Conservation (phyloP, 2,888 invertebrate genomes). For the Calameuta pallipes region DNA sequence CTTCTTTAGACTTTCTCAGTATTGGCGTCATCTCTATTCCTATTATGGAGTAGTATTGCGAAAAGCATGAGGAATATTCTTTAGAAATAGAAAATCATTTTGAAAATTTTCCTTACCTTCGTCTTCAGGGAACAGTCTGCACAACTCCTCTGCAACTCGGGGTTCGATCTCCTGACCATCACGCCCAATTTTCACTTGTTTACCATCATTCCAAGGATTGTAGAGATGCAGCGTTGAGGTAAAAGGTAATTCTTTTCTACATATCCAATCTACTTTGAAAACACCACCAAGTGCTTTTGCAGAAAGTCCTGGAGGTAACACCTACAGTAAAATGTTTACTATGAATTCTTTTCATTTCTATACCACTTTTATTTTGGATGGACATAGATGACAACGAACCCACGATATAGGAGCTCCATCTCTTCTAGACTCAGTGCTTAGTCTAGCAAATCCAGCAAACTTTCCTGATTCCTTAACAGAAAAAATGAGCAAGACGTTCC, state of each 20-base stretch:
- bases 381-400: slow-evolving; percentile 67
- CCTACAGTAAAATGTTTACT: slow-evolving; percentile 38
- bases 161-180: slow-evolving; percentile 99
- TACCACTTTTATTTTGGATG: not conserved
- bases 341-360: not conserved
- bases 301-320: slow-evolving; percentile 91
- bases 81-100: not conserved
- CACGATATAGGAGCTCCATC: slow-evolving; percentile 92
- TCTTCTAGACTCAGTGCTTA: slow-evolving; percentile 88
- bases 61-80: not conserved
- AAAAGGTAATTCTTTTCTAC: slow-evolving; percentile 93
- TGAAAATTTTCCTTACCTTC: slow-evolving; percentile 68
- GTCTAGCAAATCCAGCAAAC: slow-evolving; percentile 93
- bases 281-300: slow-evolving; percentile 95
- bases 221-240: slow-evolving; percentile 91
- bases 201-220: slow-evolving; percentile 98
- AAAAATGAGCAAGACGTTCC: slow-evolving; percentile 95
- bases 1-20: slow-evolving; percentile 85
- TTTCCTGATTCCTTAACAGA: slow-evolving; percentile 98
- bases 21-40: slow-evolving; percentile 88
- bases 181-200: slow-evolving; percentile 98
- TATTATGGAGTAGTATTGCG: slow-evolving; percentile 19
- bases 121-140: slow-evolving; percentile 93
- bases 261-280: slow-evolving; percentile 97
- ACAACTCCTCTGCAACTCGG: slow-evolving; percentile 92